Evolutionary conservation across 2,113 vertebrate genomes (phyloP), one percentile per base, ranked within the genome.

Genomic region (Melanocharis versteri): DNA sequence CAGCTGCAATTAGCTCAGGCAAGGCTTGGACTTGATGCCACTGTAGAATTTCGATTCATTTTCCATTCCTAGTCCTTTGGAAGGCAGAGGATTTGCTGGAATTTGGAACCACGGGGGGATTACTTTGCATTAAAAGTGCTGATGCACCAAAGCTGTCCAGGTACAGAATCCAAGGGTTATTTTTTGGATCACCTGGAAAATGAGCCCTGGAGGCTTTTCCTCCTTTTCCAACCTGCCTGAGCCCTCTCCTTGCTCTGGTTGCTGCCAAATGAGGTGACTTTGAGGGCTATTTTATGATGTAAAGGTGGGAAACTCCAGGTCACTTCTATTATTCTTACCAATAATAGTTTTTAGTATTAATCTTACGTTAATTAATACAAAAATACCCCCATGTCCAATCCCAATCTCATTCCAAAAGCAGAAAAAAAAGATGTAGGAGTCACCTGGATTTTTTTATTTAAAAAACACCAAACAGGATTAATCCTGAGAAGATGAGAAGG

Each of bases 381-480:
- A 40, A 14, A 1, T 0, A 6, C 6, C 5, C 11, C 2, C 0
- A 18, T 3, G 10, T 56, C 28, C 75, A 62, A 56, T 13, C 16
- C 13, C 6, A 68, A 53, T 10, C 37, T 71, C 14, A 50, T 35
- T 68, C 66, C 17, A 51, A 48, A 83, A 94, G 30, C 1, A 56
- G 21, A 39, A 65, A 64, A 56, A 61, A 53, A 4, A 69, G 11
- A 16, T 7, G 7, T 37, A 47, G 17, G n/a, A 39, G 16, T 45
- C 24, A 58, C 6, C 26, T n/a, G 26, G 42, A 39, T 19, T 27
- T 81, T 24, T 64, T 8, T 13, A 21, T n/a, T 54, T 47, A 20
- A 45, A 42, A 37, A 66, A 48, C 3, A 40, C 1, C 11, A 11
- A 65, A 42, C 31, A 81, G 4, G 31, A 31, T 71, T 37, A 82